A percentile compares a stretch with the other conserved stretches of the same genome.
Conservation (phyloP, 2,888 invertebrate species). For the Latheticus oryzae region DNA sequence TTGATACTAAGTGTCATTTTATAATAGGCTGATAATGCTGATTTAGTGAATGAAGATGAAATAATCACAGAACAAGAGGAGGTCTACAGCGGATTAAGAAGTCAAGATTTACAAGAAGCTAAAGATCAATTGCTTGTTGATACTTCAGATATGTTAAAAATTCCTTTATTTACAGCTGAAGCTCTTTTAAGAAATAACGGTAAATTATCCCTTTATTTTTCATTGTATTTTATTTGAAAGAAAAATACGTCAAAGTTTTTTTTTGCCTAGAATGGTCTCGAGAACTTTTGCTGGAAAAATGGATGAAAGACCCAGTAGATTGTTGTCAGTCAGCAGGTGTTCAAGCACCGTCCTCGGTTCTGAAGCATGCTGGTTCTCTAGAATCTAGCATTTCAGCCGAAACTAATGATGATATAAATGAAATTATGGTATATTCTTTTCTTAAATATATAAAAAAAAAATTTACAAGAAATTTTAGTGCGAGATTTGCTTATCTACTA, state of each 20-base stretch:
- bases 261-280: conserved; percentile 80
- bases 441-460: no score
- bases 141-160: conserved; percentile 77
- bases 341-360: conserved; percentile 70
- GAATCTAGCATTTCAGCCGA: conserved; percentile 62
- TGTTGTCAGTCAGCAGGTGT: conserved; percentile 77
- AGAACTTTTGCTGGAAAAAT: conserved; percentile 73
- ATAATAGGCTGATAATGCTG: conserved; percentile 65
- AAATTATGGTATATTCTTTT: conserved; percentile 60
- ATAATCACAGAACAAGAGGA: conserved; percentile 66
- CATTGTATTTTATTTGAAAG: conserved; percentile 2
- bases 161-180: conserved; percentile 77
- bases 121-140: conserved; percentile 77
- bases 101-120: conserved; percentile 77
- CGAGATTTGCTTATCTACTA: conserved; percentile 70
- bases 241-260: no score
- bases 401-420: conserved; percentile 54
- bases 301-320: conserved; percentile 75
- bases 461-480: conserved; percentile 65
- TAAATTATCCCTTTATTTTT: conserved; percentile 57
- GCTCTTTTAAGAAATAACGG: conserved; percentile 75
- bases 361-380: conserved; percentile 61
- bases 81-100: conserved; percentile 72
- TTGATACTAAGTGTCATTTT: background rate
- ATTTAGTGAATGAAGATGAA: conserved; percentile 68